Evolutionary conservation across 2,888 invertebrate genomes (phyloP).

Genomic region (Isoperla grammatica): DNA sequence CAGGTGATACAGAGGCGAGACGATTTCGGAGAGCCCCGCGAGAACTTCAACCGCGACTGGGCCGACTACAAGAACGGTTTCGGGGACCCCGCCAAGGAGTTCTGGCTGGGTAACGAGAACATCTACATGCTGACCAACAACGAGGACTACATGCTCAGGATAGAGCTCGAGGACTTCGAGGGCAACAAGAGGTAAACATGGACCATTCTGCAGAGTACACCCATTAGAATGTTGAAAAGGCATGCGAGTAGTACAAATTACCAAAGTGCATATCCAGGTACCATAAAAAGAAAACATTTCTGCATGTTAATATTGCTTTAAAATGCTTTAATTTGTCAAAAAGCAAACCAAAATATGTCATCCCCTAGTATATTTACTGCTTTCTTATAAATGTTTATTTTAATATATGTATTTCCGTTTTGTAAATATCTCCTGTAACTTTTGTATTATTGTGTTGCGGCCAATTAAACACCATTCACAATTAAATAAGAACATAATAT

Average conservation of each 20-base stretch:
- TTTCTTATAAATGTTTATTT: no score
- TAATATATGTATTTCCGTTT: no score
- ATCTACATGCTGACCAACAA: slow-evolving; percentile 91
- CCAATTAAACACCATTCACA: no score
- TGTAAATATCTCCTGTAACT: no score
- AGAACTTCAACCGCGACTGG: slow-evolving; percentile 90
- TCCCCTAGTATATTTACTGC: no score
- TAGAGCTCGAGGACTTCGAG: slow-evolving; percentile 88
- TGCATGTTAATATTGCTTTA: no score
- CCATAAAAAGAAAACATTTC: not conserved
- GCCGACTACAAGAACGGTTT: slow-evolving; percentile 90
- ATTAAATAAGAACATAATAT: no score
- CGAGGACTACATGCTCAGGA: slow-evolving; percentile 80
- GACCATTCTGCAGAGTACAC: slow-evolving; percentile 8
- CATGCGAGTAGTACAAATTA: no score
- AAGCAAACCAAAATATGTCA: no score
- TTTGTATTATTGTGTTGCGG: no score
- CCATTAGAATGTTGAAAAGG: not conserved
- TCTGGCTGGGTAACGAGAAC: slow-evolving; percentile 91
- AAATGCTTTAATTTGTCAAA: no score
- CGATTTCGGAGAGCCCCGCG: slow-evolving; percentile 79
- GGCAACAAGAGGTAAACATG: slow-evolving; percentile 86
- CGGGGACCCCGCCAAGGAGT: slow-evolving; percentile 83
- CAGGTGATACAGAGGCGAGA: slow-evolving; percentile 87
- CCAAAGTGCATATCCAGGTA: no score